phyloP scores from a whole-genome alignment of 2,888 invertebrate species.

The Callosobruchus maculatus region DNA sequence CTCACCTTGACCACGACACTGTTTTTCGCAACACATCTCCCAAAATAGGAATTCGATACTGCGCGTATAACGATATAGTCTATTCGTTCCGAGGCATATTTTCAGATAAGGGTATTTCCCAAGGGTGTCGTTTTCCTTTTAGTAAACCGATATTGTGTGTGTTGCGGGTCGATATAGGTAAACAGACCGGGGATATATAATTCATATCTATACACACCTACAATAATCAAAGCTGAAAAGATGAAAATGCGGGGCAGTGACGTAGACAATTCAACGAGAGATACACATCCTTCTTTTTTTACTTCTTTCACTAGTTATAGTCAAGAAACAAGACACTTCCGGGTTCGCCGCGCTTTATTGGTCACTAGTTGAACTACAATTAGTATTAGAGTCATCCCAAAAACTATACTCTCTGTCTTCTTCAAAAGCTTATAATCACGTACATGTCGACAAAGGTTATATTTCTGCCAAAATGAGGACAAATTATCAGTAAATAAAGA shows the following conservation, averaged over 20 bases:
- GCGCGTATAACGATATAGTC: constrained; percentile 11
- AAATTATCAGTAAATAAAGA: no score
- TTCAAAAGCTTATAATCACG: no score
- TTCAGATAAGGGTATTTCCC: constrained; percentile 30
- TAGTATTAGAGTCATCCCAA: no score
- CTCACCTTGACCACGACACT: not conserved
- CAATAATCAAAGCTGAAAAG: not conserved
- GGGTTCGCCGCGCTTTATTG: no score
- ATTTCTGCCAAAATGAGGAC: no score
- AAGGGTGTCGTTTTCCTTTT: constrained; percentile 28
- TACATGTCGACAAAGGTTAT: no score
- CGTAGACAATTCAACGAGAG: not conserved
- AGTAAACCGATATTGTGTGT: constrained; percentile 7
- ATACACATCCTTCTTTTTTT: no score
- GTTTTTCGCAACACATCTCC: constrained; percentile 1
- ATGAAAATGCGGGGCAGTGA: not conserved
- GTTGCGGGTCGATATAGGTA: not conserved
- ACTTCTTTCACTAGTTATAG: no score
- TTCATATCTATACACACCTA: not conserved
- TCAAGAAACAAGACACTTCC: no score
- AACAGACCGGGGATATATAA: not conserved
- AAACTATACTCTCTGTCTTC: no score
- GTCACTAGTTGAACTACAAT: no score
- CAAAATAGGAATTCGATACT: not conserved
- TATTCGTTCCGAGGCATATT: constrained; percentile 21